A percentile compares a stretch with the other conserved stretches of the same genome.
Evolutionary conservation across 2,888 invertebrate species (phyloP).

Genomic region (Drosophila multiciliata): DNA sequence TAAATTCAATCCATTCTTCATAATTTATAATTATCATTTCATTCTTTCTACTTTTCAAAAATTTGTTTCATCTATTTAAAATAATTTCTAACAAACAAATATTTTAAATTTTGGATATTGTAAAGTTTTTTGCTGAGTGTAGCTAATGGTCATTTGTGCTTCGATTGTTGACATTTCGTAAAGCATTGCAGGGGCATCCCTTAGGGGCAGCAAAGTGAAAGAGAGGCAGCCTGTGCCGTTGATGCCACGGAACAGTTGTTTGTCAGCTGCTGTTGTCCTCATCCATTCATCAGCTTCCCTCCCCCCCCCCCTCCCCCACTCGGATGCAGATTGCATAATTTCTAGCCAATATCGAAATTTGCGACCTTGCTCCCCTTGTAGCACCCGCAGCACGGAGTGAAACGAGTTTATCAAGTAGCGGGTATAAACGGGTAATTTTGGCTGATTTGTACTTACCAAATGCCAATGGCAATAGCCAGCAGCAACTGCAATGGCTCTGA

Average conservation of each 20-base stretch:
- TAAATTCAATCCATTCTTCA: background rate
- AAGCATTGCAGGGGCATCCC: slow-evolving; percentile 23
- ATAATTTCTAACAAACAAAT: background rate
- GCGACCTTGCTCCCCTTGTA: slow-evolving; percentile 74
- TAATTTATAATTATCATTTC: background rate
- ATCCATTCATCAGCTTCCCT: background rate
- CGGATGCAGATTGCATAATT: slow-evolving; percentile 58
- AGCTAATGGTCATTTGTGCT: slow-evolving; percentile 33
- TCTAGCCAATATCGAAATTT: slow-evolving; percentile 44
- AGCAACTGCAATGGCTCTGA: slow-evolving; percentile 37
- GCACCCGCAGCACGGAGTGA: slow-evolving; percentile 37
- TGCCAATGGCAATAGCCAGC: slow-evolving; percentile 73
- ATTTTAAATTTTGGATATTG: background rate
- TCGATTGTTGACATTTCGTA: slow-evolving; percentile 58
- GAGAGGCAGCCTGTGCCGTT: background rate
- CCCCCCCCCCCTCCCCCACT: background rate
- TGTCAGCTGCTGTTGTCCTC: slow-evolving; percentile 10
- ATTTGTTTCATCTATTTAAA: background rate
- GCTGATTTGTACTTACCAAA: slow-evolving; percentile 73
- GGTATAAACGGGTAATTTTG: slow-evolving; percentile 48
- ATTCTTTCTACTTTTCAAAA: background rate
- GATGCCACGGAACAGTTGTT: slow-evolving; percentile 3
- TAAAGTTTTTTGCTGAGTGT: background rate
- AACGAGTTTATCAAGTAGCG: slow-evolving; percentile 43
- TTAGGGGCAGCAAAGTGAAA: slow-evolving; percentile 2